A percentile compares a stretch with the other conserved stretches of the same genome.
These are phyloP conservation scores for Pogonocichla stellata DNA, from an alignment of 2,113 vertebrate species.

Conservation along the genomic window DNA sequence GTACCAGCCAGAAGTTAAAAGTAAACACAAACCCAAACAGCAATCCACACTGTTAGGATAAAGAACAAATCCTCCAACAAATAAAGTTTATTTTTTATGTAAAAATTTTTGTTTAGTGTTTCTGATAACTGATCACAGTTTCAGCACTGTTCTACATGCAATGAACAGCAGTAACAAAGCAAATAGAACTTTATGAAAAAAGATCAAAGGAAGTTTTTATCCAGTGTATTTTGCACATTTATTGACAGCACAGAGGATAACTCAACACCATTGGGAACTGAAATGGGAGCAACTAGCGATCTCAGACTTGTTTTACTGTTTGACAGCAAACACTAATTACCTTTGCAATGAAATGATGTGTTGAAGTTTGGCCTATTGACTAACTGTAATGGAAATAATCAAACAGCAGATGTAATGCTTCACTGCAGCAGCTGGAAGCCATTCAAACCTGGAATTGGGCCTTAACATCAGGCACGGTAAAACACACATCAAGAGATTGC, in stretches of 20 bases:
- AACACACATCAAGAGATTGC: background rate
- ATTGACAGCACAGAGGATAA: background rate
- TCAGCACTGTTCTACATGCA: background rate
- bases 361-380: background rate
- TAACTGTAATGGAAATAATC: background rate
- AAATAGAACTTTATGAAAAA: background rate
- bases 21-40: background rate
- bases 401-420: background rate
- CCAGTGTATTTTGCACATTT: background rate
- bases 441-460: background rate
- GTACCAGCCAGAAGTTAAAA: background rate
- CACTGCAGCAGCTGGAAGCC: background rate
- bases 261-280: background rate
- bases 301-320: background rate
- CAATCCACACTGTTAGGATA: background rate
- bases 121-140: background rate
- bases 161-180: background rate
- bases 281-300: background rate
- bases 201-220: background rate
- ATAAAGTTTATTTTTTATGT: background rate
- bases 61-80: background rate
- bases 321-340: slow-evolving; percentile 5
- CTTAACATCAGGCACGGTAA: background rate
- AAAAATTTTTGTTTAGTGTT: background rate
- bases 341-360: background rate